Base-by-base conservation (phyloP, 2,797 vertebrate species). In the Cebuella pygmaea region DNA sequence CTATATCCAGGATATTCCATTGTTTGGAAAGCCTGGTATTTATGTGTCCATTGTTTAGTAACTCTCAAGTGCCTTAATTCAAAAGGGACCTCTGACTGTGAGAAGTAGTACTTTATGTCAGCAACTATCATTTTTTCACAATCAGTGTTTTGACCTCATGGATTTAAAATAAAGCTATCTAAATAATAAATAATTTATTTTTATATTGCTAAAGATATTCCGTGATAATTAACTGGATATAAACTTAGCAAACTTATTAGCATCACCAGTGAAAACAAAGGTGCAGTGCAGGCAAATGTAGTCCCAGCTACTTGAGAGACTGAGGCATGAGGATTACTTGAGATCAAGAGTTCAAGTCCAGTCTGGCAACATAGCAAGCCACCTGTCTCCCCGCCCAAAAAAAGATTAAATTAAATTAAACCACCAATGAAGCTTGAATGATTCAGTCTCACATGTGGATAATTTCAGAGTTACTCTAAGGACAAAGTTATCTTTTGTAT, bases 151-250 rank as follows among this genome's bases (percentile, higher is more conserved):
- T 85, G 2, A 7, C 11, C 30, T 41, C 72, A 48, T n/a, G 7
- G 3, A 67, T 85, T 92, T 96, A 92, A 90, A 93, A 93, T 79
- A 88, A 67, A 22, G 8, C 33, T 52, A 82, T 82, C 19, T 82
- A 96, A 61, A 97, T 64, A 59, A 72, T 78, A 89, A 81, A 46
- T 52, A 78, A 90, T 55, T 81, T 67, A 88, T 30, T 94, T 4
- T 91, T 79, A 59, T 15, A 91, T 93, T 93, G 19, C 12, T 84
- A 52, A 92, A 88, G 24, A 39, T 93, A 94, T 70, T 48, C 26
- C 4, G 72, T 26, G 75, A 64, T 50, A 94, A 92, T 76, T 82
- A 33, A 44, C 15, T 87, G 26, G 7, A 46, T 76, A 55, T 75
- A 59, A 93, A 82, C 5, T 59, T 57, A 94, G 7, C 19, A 41